These are phyloP conservation scores for Drosophila ohnishii DNA, from an alignment of 1,140 invertebrate species.

Conservation along the genomic window DNA sequence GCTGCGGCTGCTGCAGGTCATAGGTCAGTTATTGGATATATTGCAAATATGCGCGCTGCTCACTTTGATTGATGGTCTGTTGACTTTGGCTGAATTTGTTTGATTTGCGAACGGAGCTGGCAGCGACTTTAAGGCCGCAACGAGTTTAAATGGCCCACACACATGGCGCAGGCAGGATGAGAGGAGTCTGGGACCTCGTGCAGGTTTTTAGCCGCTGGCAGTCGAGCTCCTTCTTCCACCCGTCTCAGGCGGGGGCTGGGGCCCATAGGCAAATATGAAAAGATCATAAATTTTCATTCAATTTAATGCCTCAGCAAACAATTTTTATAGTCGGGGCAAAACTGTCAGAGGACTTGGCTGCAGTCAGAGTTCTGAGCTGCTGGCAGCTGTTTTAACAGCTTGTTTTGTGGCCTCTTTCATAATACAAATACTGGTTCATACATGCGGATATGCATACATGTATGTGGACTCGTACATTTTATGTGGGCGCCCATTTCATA, in stretches of 20 bases:
- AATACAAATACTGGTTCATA: slow-evolving; percentile 49
- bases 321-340: slow-evolving; percentile 77
- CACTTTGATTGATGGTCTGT: slow-evolving; percentile 71
- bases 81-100: slow-evolving; percentile 61
- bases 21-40: slow-evolving; percentile 75
- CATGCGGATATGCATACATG: slow-evolving; percentile 8
- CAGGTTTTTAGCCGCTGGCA: slow-evolving; percentile 50
- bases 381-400: slow-evolving; percentile 74
- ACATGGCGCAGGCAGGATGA: slow-evolving; percentile 15
- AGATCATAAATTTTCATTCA: slow-evolving; percentile 83
- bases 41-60: slow-evolving; percentile 48
- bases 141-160: slow-evolving; percentile 40
- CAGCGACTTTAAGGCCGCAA: slow-evolving; percentile 54
- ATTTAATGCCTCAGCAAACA: slow-evolving; percentile 83
- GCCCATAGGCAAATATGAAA: slow-evolving; percentile 80
- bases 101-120: slow-evolving; percentile 44
- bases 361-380: slow-evolving; percentile 34
- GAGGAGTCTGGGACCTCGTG: slow-evolving; percentile 10
- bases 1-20: slow-evolving; percentile 42
- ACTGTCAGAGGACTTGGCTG: slow-evolving; percentile 55
- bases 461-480: slow-evolving; percentile 30
- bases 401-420: slow-evolving; percentile 64
- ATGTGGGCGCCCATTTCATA: slow-evolving; percentile 62
- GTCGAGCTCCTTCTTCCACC: slow-evolving; percentile 36
- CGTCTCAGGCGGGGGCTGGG: slow-evolving; percentile 2